Evolutionary conservation across 2,113 vertebrate genomes (phyloP).

Genomic region (Muntiacus muntjak): DNA sequence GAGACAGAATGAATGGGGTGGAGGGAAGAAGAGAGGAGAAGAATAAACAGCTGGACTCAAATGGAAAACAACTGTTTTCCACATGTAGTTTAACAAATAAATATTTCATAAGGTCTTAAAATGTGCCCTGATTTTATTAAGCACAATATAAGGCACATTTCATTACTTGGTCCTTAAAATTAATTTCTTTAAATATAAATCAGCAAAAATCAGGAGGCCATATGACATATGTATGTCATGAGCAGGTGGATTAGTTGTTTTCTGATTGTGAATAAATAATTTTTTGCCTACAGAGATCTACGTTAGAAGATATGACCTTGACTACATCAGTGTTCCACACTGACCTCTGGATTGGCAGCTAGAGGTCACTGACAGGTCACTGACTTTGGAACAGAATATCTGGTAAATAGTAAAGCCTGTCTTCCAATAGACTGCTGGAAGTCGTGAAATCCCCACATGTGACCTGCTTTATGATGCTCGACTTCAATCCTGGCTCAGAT

Average conservation of each 20-base stretch:
- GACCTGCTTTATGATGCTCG: background rate
- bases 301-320: background rate
- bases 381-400: background rate
- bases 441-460: background rate
- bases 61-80: background rate
- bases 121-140: background rate
- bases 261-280: background rate
- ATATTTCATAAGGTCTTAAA: background rate
- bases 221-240: background rate
- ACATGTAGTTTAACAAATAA: background rate
- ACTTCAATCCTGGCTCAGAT: background rate
- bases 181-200: constrained; percentile 4
- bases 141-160: background rate
- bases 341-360: background rate
- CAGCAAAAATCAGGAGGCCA: background rate
- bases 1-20: background rate
- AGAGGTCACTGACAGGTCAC: background rate
- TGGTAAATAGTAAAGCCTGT: background rate
- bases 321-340: background rate
- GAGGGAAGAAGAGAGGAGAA: background rate
- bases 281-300: background rate
- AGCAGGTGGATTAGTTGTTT: background rate
- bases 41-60: background rate
- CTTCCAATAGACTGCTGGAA: background rate
- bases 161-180: background rate